phyloP scores from a whole-genome alignment of 2,113 vertebrate genomes.

The human region DNA sequence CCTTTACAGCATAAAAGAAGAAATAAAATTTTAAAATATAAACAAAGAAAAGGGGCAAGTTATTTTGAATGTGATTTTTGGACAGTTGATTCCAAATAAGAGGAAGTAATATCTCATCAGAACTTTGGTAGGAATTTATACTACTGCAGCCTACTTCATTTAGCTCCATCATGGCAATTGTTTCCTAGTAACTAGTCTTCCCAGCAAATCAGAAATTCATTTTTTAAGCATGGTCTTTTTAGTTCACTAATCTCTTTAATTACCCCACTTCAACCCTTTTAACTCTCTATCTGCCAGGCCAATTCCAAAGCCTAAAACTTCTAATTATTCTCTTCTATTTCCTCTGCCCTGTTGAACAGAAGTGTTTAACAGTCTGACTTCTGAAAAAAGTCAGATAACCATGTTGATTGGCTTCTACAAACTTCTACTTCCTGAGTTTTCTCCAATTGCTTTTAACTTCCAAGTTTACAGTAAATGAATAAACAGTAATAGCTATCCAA shows the following conservation, averaged over 20 bases:
- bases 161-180: background rate
- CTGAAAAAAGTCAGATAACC: slow-evolving; percentile 5
- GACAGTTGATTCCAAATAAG: background rate
- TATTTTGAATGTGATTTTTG: slow-evolving; percentile 39
- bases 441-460: slow-evolving; percentile 27
- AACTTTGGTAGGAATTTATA: slow-evolving; percentile 52
- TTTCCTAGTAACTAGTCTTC: slow-evolving; percentile 26
- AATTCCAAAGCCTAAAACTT: slow-evolving; percentile 12
- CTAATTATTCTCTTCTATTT: slow-evolving; percentile 14
- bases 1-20: slow-evolving; percentile 26
- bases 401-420: slow-evolving; percentile 27
- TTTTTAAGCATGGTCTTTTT: slow-evolving; percentile 20
- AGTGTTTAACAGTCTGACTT: background rate
- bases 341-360: background rate
- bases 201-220: slow-evolving; percentile 30
- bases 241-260: slow-evolving; percentile 57
- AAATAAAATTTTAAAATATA: slow-evolving; percentile 48
- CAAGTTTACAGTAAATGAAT: background rate
- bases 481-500: background rate
- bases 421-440: background rate
- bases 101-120: background rate
- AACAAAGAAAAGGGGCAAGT: slow-evolving; percentile 16
- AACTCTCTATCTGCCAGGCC: slow-evolving; percentile 38
- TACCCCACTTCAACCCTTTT: background rate
- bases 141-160: background rate